Evolutionary conservation across 2,113 vertebrate genomes (phyloP), one percentile per base, ranked within the genome.

Genomic region (Periophthalmus modestus): DNA sequence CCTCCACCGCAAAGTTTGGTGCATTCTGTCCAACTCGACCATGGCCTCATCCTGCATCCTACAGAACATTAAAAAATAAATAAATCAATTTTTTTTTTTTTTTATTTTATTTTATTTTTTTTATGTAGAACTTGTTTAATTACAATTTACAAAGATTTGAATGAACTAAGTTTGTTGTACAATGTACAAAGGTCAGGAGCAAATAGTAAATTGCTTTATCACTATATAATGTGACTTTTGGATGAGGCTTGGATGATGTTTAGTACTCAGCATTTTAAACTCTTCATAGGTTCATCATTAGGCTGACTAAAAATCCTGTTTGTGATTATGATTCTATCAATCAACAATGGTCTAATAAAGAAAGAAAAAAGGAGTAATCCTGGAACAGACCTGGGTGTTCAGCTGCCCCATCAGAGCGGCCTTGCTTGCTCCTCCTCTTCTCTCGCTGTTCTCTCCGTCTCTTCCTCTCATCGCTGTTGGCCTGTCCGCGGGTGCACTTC

Each of bases 21-120:
- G 73, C 97, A 99, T 69, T 98, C 97, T 48, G 95, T 97, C 98
- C 98, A 99, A 83, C 90, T 92, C 7, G 98, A 97, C 98, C 98
- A 99, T 0, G 96, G 94, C 76, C 95, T 96, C 96, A 98, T 96
- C 91, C 95, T 97, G 78, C 97, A 99, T 68, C 96, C 98, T 98
- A 72, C 7, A 83, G 36, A 68, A 55, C 18, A 34, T 69, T 15
- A 16, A 33, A 62, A 50, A 63, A 19, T 18, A 62, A 65, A 7
- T 24, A 34, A 3, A 0, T 14, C 57, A 12, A 24, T 4, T n/a
- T n/a, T n/a, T n/a, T n/a, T n/a, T n/a, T n/a, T n/a, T n/a, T n/a
- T n/a, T 15, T 28, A 28, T 24, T 7, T 43, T 43, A 43, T 43
- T n/a, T n/a, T n/a, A 1, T 59, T 15, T 28, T 59, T 24, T 7